Evolutionary conservation across 2,888 invertebrate genomes (phyloP).

Genomic region (Hyppa rectilinea): DNA sequence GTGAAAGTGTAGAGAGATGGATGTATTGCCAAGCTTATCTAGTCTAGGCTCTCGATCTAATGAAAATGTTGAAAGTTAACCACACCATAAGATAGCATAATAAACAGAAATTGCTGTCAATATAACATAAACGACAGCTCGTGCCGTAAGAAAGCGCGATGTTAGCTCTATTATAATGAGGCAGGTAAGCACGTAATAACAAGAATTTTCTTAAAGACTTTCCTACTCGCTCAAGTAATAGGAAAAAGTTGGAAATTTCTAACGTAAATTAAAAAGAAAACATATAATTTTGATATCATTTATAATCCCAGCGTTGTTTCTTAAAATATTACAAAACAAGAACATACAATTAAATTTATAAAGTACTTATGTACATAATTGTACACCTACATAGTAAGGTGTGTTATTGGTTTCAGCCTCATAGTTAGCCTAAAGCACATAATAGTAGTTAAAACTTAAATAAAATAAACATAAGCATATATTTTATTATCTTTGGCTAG

Average conservation of each 20-base stretch:
- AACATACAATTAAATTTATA: constrained; percentile 9
- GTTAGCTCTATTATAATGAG: constrained; percentile 47
- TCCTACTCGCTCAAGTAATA: constrained; percentile 32
- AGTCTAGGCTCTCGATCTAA: constrained; percentile 58
- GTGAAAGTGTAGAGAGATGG: constrained; percentile 62
- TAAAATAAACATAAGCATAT: constrained; percentile 55
- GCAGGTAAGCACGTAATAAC: constrained; percentile 42
- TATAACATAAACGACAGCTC: constrained; percentile 60
- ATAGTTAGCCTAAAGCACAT: constrained; percentile 42
- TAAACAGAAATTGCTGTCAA: constrained; percentile 62
- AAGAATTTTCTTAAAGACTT: constrained; percentile 49
- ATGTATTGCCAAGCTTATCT: constrained; percentile 50
- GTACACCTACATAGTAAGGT: constrained; percentile 24
- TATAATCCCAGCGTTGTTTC: constrained; percentile 31
- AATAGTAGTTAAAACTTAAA: constrained; percentile 39
- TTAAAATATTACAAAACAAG: constrained; percentile 21
- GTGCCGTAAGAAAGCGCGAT: constrained; percentile 61
- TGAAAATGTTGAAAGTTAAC: constrained; percentile 71
- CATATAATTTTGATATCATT: constrained; percentile 35
- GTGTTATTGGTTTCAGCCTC: constrained; percentile 57
- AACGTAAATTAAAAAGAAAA: constrained; percentile 30
- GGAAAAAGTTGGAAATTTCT: constrained; percentile 27
- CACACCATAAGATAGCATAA: constrained; percentile 64
- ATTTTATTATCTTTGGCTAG: constrained; percentile 70
- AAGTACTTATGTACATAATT: constrained; percentile 30